Evolutionary conservation across 1,140 invertebrate genomes (phyloP), one percentile per base, ranked within the genome.

Genomic region (Ceratina australensis): DNA sequence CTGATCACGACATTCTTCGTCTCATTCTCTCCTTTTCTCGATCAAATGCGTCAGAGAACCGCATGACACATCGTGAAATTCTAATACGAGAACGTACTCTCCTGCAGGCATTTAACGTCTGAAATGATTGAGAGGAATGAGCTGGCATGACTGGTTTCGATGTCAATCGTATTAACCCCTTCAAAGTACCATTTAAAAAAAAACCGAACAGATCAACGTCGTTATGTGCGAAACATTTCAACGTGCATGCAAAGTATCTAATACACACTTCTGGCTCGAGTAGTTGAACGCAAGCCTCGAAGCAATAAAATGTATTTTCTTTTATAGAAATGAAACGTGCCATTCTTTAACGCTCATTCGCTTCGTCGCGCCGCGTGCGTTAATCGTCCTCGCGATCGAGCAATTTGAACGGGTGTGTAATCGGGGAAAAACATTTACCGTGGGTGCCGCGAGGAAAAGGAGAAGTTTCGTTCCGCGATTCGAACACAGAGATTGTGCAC

Each of bases 341-440:
- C 8, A 42, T 42, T 42, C 10, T 42, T 10, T 42, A 0, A 16
- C 15, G 5, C 42, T 22, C 10, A 12, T 49, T 50, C 47, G 71
- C n/a, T 72, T 52, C 8, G 8, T 42, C 33, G 33, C 33, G 33
- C 33, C 33, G 8, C 33, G 33, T 42, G 33, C 5, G 10, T 42
- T 33, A 54, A 73, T 10, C 26, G 15, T 15, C n/a, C 59, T 68
- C 54, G 65, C 24, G 76, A 74, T 63, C 72, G 28, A 71, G 79
- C 61, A 50, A 80, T 75, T 76, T 76, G 22, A 20, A 60, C 64
- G 61, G 71, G n/a, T n/a, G n/a, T 59, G 64, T 68, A 80, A 56
- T 54, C 67, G 80, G 33, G 59, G 10, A 59, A 69, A 15, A 52
- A 80, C 76, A 71, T 80, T 80, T 77, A 80, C 65, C 65, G 73